Percentiles rank a stretch among this genome's conserved stretches.
These are phyloP conservation scores for Mnemiopsis leidyi DNA, from an alignment of 37 sponge, comb jelly and placozoan species.

Conservation along the genomic window DNA sequence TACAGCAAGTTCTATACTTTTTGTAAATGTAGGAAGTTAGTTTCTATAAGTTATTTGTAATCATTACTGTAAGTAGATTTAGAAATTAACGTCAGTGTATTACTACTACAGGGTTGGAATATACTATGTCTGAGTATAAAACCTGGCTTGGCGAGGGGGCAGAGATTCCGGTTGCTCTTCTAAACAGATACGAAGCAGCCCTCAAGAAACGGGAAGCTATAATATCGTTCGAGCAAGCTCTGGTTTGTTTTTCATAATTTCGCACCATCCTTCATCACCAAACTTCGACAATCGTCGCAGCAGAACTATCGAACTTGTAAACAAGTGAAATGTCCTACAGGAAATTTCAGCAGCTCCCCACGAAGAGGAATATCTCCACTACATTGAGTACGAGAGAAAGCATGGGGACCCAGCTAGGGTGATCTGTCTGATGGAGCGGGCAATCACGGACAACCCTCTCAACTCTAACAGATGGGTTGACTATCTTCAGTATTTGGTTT, in stretches of 20 bases:
- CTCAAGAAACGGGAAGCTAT: conserved; percentile 46
- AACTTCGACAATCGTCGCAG: no score
- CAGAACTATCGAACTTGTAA: neutral
- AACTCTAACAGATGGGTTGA: neutral
- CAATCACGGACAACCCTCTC: conserved; percentile 18
- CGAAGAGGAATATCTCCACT: neutral
- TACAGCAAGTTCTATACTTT: no score
- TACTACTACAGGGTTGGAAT: conserved; percentile 23
- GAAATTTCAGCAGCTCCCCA: conserved; percentile 6
- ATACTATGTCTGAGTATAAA: conserved; percentile 20
- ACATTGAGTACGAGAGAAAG: conserved; percentile 45
- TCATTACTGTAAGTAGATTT: no score
- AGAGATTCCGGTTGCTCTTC: neutral
- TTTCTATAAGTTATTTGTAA: no score
- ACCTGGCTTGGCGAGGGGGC: conserved; percentile 12
- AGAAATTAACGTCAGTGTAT: no score
- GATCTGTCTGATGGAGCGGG: neutral
- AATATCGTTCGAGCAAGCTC: neutral
- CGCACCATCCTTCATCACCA: no score
- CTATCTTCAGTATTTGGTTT: neutral
- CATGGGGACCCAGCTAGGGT: conserved; percentile 14
- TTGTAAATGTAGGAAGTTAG: no score
- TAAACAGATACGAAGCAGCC: conserved; percentile 48
- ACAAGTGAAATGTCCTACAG: neutral
- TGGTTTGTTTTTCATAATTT: no score